Evolutionary conservation across 2,888 invertebrate genomes (phyloP).

Genomic region (Drosophila paracracens): DNA sequence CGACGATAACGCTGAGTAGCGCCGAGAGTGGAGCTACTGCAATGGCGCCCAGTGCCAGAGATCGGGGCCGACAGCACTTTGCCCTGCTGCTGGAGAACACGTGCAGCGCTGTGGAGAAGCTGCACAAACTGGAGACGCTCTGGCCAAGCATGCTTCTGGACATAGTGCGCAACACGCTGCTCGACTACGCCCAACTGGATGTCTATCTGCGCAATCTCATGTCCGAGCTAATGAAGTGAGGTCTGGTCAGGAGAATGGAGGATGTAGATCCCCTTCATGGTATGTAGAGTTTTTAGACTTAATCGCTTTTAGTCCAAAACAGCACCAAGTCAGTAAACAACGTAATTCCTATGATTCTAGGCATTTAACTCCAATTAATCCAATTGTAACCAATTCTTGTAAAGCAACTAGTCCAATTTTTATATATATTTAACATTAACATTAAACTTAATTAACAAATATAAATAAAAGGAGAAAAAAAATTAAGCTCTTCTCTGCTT

Average conservation of each 20-base stretch:
- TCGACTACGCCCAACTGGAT: constrained; percentile 93
- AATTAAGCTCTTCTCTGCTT: neutral
- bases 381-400: constrained; percentile 48
- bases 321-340: constrained; percentile 26
- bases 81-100: constrained; percentile 90
- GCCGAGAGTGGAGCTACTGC: constrained; percentile 27
- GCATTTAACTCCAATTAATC: constrained; percentile 58
- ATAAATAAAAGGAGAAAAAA: constrained; percentile 38
- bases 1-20: neutral
- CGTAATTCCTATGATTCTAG: constrained; percentile 65
- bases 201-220: constrained; percentile 89
- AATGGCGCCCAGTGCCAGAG: constrained; percentile 85
- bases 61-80: constrained; percentile 90
- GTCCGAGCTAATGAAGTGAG: constrained; percentile 83
- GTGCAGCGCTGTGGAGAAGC: constrained; percentile 91
- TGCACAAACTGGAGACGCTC: constrained; percentile 90
- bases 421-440: constrained; percentile 73
- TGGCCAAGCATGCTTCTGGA: constrained; percentile 92
- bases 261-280: neutral
- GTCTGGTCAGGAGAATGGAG: neutral
- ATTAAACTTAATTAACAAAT: constrained; percentile 54
- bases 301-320: constrained; percentile 61
- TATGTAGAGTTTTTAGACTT: constrained; percentile 41
- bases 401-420: constrained; percentile 76
- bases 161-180: constrained; percentile 91